These are phyloP conservation scores for Melieria crassipennis DNA, from an alignment of 2,888 invertebrate genomes.

Conservation along the genomic window DNA sequence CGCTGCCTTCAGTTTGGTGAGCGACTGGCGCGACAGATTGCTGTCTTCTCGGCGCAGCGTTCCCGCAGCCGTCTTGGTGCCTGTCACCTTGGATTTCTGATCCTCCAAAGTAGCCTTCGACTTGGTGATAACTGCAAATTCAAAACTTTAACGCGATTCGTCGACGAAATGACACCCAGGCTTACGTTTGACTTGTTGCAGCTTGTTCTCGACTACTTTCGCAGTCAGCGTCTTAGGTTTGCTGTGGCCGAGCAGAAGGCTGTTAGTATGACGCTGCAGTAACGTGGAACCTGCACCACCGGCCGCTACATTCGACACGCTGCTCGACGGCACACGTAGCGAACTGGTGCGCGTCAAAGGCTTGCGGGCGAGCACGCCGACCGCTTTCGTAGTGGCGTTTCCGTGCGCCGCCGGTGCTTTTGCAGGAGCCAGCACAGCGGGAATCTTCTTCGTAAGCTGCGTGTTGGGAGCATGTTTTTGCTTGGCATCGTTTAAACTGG, in stretches of 20 bases:
- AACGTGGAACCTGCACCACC: conserved; percentile 24
- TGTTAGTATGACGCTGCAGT: conserved; percentile 40
- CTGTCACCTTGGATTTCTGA: conserved; percentile 11
- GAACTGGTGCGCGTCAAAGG: conserved; percentile 55
- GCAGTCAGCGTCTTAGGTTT: conserved; percentile 53
- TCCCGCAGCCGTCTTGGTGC: conserved; percentile 24
- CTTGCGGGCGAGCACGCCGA: conserved; percentile 32
- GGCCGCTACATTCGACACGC: conserved; percentile 28
- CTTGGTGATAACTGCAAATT: not conserved
- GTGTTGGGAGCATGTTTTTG: too few relatives aligned
- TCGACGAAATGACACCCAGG: not conserved
- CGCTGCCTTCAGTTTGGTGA: conserved; percentile 59
- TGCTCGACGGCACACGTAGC: conserved; percentile 46
- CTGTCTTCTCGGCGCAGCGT: conserved; percentile 62
- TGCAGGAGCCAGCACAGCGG: not conserved
- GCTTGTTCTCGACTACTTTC: conserved; percentile 54
- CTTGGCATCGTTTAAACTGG: too few relatives aligned
- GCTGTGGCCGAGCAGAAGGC: conserved; percentile 40
- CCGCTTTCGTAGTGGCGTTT: conserved; percentile 12
- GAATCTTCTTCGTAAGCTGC: too few relatives aligned
- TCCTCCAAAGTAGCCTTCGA: not conserved
- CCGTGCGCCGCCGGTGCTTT: not conserved
- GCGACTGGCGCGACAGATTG: conserved; percentile 58
- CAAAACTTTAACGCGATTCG: not conserved
- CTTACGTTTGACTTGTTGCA: conserved; percentile 49